Conservation (phyloP, 1,140 invertebrate species). For the Trichonephila clavipes region DNA sequence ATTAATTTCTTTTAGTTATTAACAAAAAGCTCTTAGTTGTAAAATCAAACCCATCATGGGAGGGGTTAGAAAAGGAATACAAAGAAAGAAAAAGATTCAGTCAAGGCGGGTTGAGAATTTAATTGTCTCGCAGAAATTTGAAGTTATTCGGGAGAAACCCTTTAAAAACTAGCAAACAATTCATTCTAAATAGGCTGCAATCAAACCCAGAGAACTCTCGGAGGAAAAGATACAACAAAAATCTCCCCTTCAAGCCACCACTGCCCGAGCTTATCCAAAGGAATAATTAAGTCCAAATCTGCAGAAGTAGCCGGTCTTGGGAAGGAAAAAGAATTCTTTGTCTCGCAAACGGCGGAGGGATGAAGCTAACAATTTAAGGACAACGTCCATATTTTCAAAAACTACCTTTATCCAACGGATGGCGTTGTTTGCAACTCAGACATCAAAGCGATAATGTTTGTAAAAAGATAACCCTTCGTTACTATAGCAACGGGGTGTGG, state of each 20-base stretch:
- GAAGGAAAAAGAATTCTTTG: conserved; percentile 67
- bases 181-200: conserved; percentile 54
- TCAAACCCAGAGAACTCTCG: conserved; percentile 41
- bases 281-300: conserved; percentile 76
- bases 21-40: conserved; percentile 22
- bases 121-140: conserved; percentile 43
- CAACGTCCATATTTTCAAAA: no score
- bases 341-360: conserved; percentile 51
- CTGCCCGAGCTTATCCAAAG: conserved; percentile 19
- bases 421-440: no score
- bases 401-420: no score
- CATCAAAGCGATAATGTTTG: no score
- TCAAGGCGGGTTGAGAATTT: conserved; percentile 17
- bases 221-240: conserved; percentile 54
- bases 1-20: conserved; percentile 16
- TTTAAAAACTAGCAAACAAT: conserved; percentile 59
- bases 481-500: no score
- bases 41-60: not conserved
- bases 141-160: conserved; percentile 40
- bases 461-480: no score
- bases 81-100: not conserved
- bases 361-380: conserved; percentile 74
- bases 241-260: conserved; percentile 50
- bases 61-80: not conserved
- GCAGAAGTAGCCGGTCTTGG: conserved; percentile 36